Evolutionary conservation across 2,113 vertebrate species (phyloP).

Genomic region (Turdus rufiventris): DNA sequence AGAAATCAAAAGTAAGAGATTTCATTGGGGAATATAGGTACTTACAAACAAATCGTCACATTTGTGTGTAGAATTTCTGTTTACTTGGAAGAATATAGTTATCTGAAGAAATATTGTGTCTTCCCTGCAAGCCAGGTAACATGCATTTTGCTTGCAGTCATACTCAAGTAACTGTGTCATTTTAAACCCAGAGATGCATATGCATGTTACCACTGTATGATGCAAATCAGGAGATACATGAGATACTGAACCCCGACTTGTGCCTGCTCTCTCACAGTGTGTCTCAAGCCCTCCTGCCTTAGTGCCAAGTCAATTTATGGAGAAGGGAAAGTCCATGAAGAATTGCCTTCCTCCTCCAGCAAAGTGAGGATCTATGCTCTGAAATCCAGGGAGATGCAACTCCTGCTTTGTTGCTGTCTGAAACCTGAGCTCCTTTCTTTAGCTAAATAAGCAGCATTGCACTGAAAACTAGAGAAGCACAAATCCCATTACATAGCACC

Average conservation of each 20-base stretch:
- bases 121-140: neutral
- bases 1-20: neutral
- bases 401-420: neutral
- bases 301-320: neutral
- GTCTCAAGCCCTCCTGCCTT: neutral
- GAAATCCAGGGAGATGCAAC: neutral
- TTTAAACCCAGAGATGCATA: neutral
- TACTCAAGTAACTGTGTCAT: neutral
- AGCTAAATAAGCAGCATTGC: slow-evolving; percentile 35
- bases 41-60: neutral
- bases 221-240: neutral
- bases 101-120: neutral
- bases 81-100: neutral
- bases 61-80: neutral
- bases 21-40: neutral
- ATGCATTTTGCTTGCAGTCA: neutral
- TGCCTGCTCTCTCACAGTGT: neutral
- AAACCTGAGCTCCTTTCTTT: slow-evolving; percentile 34
- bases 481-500: slow-evolving; percentile 50
- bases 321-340: neutral
- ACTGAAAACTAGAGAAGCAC: slow-evolving; percentile 39
- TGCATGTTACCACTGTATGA: neutral
- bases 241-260: neutral
- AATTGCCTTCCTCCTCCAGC: neutral
- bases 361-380: neutral